A percentile compares a stretch with the other conserved stretches of the same genome.
Evolutionary conservation across 92 coral and sea anemone species (phyloP).

Genomic region (Actinernus sp.): DNA sequence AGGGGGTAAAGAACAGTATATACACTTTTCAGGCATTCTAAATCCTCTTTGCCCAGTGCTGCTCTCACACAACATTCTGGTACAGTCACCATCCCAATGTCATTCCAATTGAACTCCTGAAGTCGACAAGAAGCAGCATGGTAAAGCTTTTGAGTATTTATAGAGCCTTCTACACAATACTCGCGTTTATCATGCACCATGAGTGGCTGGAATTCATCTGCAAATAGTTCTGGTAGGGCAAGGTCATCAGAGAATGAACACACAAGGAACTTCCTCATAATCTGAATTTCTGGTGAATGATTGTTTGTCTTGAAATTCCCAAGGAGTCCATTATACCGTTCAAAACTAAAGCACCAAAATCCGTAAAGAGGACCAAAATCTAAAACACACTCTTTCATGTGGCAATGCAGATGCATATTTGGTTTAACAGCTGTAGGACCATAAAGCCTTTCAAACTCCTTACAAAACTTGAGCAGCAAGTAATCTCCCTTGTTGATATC

Average conservation of each 20-base stretch:
- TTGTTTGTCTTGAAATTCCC: constrained; percentile 45
- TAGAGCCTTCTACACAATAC: neutral
- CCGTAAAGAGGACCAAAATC: constrained; percentile 66
- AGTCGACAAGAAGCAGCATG: too few species aligned
- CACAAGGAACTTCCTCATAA: constrained; percentile 48
- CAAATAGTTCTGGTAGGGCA: neutral
- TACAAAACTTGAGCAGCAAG: constrained; percentile 43
- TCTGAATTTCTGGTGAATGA: too few species aligned
- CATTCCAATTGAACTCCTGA: constrained; percentile 1
- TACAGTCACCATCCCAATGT: neutral
- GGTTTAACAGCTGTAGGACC: constrained; percentile 50
- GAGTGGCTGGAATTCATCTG: neutral
- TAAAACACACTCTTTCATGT: constrained; percentile 37
- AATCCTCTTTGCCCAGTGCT: neutral
- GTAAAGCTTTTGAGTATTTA: too few species aligned
- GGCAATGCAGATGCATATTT: constrained; percentile 62
- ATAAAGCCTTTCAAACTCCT: constrained; percentile 44
- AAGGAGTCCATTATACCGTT: constrained; percentile 54
- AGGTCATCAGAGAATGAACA: constrained; percentile 3
- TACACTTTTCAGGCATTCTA: constrained; percentile 4
- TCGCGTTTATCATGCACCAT: neutral
- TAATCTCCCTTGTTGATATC: constrained; percentile 56
- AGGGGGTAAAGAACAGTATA: constrained; percentile 1
- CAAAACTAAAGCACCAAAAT: constrained; percentile 55
- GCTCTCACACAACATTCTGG: constrained; percentile 6